Conservation (phyloP, 2,797 vertebrate genomes). For the Coccyzus lansbergi region DNA sequence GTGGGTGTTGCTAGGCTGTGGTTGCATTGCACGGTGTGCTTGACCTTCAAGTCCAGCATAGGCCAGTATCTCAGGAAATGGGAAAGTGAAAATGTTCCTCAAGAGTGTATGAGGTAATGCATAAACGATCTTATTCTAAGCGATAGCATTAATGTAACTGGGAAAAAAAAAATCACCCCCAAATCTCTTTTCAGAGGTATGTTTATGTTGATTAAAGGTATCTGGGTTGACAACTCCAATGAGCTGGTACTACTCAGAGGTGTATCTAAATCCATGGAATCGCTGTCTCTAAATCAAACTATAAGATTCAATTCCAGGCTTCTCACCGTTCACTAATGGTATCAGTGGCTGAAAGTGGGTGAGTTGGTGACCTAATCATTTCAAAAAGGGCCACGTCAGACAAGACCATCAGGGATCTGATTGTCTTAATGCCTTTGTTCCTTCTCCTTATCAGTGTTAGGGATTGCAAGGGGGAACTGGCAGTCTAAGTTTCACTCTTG, state of each 20-base stretch:
- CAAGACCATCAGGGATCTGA: background rate
- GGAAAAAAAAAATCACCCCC: background rate
- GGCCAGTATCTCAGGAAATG: background rate
- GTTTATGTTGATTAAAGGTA: background rate
- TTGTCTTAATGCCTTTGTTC: background rate
- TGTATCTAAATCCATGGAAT: background rate
- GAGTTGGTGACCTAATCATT: rapidly evolving
- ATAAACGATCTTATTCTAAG: background rate
- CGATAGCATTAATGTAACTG: rapidly evolving
- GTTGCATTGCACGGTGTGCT: rapidly evolving
- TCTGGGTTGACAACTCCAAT: background rate
- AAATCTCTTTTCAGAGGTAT: rapidly evolving
- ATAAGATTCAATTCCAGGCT: rapidly evolving
- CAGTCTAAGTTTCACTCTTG: background rate
- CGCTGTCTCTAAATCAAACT: rapidly evolving
- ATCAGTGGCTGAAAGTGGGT: rapidly evolving
- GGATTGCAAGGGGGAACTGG: background rate
- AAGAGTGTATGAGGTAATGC: background rate
- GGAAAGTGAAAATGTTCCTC: background rate
- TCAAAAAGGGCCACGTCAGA: background rate
- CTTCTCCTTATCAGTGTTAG: background rate
- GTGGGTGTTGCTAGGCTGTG: background rate
- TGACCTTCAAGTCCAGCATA: background rate
- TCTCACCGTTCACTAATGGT: rapidly evolving
- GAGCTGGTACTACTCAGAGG: background rate